A percentile compares a stretch with the other conserved stretches of the same genome.
Evolutionary conservation across 2,888 invertebrate genomes (phyloP).

Genomic region (Branchipolynoe longqiensis): DNA sequence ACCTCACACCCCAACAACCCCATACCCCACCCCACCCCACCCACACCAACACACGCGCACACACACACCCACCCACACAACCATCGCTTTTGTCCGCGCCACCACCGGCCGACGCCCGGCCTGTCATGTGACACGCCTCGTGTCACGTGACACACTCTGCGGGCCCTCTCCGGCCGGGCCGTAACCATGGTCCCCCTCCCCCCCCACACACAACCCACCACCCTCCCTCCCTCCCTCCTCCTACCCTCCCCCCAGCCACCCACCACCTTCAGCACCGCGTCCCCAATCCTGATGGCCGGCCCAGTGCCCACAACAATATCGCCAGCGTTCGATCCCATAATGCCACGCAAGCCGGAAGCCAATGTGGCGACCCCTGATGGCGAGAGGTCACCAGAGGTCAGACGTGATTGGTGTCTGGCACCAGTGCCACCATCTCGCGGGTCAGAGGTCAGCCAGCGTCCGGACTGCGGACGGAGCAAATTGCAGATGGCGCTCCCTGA

Average conservation of each 20-base stretch:
- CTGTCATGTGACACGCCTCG: slow-evolving; percentile 1
- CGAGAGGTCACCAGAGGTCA: slow-evolving; percentile 53
- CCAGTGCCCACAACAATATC: slow-evolving; percentile 24
- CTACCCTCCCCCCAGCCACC: background rate
- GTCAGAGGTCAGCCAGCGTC: slow-evolving; percentile 36
- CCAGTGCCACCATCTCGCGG: slow-evolving; percentile 52
- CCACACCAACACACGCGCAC: too few species aligned
- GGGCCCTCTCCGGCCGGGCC: slow-evolving; percentile 2
- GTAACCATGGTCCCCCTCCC: slow-evolving; percentile 14
- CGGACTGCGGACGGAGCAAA: slow-evolving; percentile 35
- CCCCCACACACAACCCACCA: background rate
- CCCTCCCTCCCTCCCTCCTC: background rate
- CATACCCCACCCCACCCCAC: background rate
- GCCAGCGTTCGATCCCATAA: slow-evolving; percentile 28
- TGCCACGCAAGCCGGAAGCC: slow-evolving; percentile 53
- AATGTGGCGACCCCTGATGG: slow-evolving; percentile 53
- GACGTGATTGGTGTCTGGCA: slow-evolving; percentile 57
- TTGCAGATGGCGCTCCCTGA: background rate
- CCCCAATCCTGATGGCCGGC: background rate
- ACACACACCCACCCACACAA: too few species aligned
- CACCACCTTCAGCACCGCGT: too few species aligned
- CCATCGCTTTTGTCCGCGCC: background rate
- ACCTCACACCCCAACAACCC: background rate
- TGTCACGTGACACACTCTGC: slow-evolving; percentile 8
- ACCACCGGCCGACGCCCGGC: background rate